These are phyloP conservation scores for Leptocoma aspasia DNA, from an alignment of 2,113 vertebrate genomes.

Conservation along the genomic window DNA sequence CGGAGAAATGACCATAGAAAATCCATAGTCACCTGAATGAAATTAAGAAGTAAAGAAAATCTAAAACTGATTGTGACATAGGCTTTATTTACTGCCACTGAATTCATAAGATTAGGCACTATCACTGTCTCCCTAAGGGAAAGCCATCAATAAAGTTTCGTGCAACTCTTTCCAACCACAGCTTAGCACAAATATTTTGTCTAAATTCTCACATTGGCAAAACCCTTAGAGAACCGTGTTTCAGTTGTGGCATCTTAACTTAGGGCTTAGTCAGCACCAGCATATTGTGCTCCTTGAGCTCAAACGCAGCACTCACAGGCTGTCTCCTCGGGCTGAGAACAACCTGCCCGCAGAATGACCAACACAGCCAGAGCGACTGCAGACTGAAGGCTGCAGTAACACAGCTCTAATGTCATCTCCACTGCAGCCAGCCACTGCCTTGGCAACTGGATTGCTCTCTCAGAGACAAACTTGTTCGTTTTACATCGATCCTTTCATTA, in stretches of 20 bases:
- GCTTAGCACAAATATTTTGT: neutral
- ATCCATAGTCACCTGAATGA: neutral
- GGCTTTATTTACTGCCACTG: neutral
- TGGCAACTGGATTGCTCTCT: neutral
- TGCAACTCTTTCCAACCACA: neutral
- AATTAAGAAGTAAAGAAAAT: neutral
- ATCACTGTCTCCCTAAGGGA: neutral
- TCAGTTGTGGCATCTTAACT: neutral
- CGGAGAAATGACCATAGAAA: neutral
- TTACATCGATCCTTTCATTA: neutral
- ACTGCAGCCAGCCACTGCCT: neutral
- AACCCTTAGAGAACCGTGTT: neutral
- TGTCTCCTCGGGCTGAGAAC: neutral
- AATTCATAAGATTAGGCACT: neutral
- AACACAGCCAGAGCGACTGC: neutral
- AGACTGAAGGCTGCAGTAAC: neutral
- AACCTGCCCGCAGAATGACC: neutral
- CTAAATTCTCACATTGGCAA: neutral
- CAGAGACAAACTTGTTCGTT: neutral
- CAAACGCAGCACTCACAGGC: rapidly evolving
- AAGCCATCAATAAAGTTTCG: neutral
- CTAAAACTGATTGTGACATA: neutral
- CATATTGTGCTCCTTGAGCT: neutral
- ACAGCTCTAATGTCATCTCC: neutral
- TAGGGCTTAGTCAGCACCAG: neutral